phyloP scores from a whole-genome alignment of 2,797 vertebrate genomes.

The Pachyuromys duprasi region DNA sequence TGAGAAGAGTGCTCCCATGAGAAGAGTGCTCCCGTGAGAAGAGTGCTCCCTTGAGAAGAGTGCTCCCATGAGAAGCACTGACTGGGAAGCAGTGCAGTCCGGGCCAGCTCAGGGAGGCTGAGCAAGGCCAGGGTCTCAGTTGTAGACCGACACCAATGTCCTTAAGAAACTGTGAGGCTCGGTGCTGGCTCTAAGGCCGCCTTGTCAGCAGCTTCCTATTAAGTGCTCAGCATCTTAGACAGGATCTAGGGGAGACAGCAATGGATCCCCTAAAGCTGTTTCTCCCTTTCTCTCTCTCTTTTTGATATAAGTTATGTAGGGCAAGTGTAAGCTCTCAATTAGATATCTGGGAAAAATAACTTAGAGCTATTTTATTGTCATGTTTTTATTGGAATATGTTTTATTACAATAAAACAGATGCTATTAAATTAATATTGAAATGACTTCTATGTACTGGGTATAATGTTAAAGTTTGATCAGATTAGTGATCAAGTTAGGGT shows the following conservation, averaged over 20 bases:
- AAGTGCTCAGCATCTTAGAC: background rate
- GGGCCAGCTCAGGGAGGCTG: background rate
- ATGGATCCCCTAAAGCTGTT: too few relatives aligned
- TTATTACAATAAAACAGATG: conserved; percentile 23
- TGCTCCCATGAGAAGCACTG: background rate
- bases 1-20: background rate
- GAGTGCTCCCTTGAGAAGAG: too few relatives aligned
- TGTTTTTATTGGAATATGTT: background rate
- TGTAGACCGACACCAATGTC: background rate
- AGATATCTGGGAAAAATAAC: background rate
- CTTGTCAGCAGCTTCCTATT: background rate
- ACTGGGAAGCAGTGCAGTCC: background rate
- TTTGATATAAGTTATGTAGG: background rate
- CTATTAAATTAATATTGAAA: conserved; percentile 19
- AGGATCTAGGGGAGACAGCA: background rate
- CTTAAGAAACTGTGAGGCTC: too few relatives aligned
- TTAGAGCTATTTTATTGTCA: background rate
- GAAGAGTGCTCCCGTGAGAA: background rate
- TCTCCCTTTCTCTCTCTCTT: background rate
- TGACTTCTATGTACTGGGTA: background rate
- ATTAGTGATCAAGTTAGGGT: background rate
- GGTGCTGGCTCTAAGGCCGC: background rate
- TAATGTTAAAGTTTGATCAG: conserved; percentile 5
- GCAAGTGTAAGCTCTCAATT: background rate
- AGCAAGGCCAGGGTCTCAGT: background rate